Evolutionary conservation across 2,888 invertebrate species (phyloP), one percentile per base, ranked within the genome.

Genomic region (Dexiosoma caninum): DNA sequence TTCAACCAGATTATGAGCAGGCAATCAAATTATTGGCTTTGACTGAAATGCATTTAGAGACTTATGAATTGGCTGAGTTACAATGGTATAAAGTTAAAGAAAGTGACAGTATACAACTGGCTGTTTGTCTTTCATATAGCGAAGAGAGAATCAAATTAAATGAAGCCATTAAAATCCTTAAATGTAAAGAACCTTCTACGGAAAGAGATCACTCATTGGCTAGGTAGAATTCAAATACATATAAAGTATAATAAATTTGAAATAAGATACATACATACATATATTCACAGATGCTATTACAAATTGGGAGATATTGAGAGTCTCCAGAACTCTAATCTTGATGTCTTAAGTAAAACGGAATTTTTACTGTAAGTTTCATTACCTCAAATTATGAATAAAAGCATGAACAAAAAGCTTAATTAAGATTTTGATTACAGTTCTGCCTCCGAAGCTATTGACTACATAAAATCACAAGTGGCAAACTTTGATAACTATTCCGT

Each of bases 361-460:
- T 88, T 85, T 74, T 49, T 86, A 10, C 55, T 85, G 89, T 89
- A 85, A 85, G 85, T 60, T 49, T 16, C 3, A 23, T 21, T 7
- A n/a, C 2, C 1, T 37, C 4, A 70, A 37, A 21, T 42, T 1
- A 8, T 35, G 9, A 30, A 1, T 19, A 2, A 14, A 27, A 16
- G 9, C 1, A 62, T 30, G 21, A 3, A n/a, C n/a, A n/a, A 14
- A 12, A 6, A 32, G 12, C 10, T 42, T 12, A 12, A 9, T 12
- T 10, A 6, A 6, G 27, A 57, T 51, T 67, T 44, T 3, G 1
- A 10, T 46, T 49, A 2, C 9, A 89, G 89, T 19, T 57, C 85
- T 77, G 91, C 92, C 75, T 87, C 90, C 21, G 92, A 94, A 86
- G 93, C 93, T 5, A 86, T 93, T 51, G 86, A 90, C 72, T 85